Percentiles rank a stretch among this genome's conserved stretches.
phyloP scores from a whole-genome alignment of 92 coral and sea anemone genomes.

The Virgularia gustaviana region DNA sequence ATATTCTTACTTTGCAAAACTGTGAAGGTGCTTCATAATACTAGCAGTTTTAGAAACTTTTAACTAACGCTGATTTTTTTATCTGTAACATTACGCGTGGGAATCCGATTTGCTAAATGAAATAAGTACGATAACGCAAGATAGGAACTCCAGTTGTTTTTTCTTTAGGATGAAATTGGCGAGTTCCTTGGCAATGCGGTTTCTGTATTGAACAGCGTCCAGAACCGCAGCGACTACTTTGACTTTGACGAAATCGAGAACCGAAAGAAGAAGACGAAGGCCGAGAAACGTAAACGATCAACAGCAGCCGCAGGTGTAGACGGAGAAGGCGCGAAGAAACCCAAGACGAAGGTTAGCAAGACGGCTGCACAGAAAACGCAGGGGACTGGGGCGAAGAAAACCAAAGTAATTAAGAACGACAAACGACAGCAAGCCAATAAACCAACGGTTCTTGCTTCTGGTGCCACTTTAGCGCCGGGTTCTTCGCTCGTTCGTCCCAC shows the following conservation, averaged over 20 bases:
- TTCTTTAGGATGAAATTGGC: slow-evolving; percentile 81
- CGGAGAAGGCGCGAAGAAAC: slow-evolving; percentile 16
- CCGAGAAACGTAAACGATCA: slow-evolving; percentile 66
- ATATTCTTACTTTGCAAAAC: no score
- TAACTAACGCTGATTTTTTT: background rate
- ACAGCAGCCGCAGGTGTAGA: slow-evolving; percentile 35
- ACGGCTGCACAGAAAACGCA: background rate
- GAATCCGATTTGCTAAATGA: background rate
- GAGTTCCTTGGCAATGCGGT: slow-evolving; percentile 88
- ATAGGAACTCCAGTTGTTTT: slow-evolving; percentile 17
- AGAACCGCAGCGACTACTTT: slow-evolving; percentile 75
- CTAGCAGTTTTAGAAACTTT: background rate
- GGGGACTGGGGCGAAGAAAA: slow-evolving; percentile 25
- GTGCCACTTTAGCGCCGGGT: slow-evolving; percentile 5
- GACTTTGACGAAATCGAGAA: slow-evolving; percentile 84
- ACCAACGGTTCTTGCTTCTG: background rate
- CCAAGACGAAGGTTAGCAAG: slow-evolving; percentile 5
- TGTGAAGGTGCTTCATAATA: background rate
- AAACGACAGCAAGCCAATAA: slow-evolving; percentile 4
- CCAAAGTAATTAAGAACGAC: slow-evolving; percentile 13
- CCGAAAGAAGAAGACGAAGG: slow-evolving; percentile 66
- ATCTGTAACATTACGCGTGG: background rate
- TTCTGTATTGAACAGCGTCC: slow-evolving; percentile 67
- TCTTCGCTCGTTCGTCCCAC: background rate
- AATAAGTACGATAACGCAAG: background rate